Base-by-base conservation (phyloP, 2,888 invertebrate species). In the Gymnosoma rotundatum region DNA sequence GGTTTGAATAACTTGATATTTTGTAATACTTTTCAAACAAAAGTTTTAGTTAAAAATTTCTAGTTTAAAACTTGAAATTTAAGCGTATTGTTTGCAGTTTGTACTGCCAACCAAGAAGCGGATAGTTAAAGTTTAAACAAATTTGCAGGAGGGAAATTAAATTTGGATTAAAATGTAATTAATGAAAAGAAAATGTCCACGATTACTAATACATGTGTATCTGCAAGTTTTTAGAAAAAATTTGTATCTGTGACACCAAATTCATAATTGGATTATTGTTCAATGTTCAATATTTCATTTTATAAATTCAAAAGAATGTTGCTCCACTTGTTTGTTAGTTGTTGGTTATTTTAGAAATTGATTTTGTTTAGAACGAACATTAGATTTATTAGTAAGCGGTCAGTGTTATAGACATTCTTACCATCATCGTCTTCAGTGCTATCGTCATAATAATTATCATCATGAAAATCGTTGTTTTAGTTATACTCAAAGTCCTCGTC, bases 1-100 rank as follows among this genome's bases (percentile, higher is more conserved):
- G 91, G 89, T 88, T 89, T 87, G 91, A 90, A 90, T 91, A 88
- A 87, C 75, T 78, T 79, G 16, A 64, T 58, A 63, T 84, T 81
- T 78, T 50, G 78, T 78, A 74, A 78, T 81, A 80, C 63, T 63
- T 79, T 78, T 63, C 12, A 42, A 69, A 74, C 32, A 58, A 5
- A 83, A 52, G 36, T 67, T 58, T 64, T 21, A 61, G 50, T 78
- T 76, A 58, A 66, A 73, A 66, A 70, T 36, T 73, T 84, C 48
- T 58, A 64, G 45, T 58, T 79, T 52, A 10, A 20, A 67, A 63
- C 48, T 70, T 56, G 18, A 32, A 67, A 56, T 56, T 21, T 56
- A 58, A 52, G 58, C 50, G 12, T 69, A 48, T 78, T 61, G 18
- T 42, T 18, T 76, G 63, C 50, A 45, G 48, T 67, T 20, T 48